A percentile compares a stretch with the other conserved stretches of the same genome.
Evolutionary conservation across 2,888 invertebrate genomes (phyloP).

Genomic region (Eulithis prunata): DNA sequence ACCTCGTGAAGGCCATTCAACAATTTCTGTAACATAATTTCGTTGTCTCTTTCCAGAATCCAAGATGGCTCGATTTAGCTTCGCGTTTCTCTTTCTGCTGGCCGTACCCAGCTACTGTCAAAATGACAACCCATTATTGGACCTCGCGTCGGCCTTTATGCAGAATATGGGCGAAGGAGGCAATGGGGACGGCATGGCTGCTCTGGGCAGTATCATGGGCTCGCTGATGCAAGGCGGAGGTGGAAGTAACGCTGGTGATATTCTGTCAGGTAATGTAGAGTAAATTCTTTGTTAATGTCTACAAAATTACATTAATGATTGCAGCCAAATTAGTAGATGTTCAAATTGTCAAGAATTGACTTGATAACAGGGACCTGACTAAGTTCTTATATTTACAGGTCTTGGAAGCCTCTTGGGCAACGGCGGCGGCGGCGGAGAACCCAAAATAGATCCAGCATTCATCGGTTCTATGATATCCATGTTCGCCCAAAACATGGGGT

Average conservation of each 20-base stretch:
- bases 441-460: constrained; percentile 84
- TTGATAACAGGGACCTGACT: neutral
- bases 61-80: constrained; percentile 59
- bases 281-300: no score
- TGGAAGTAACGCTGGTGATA: constrained; percentile 68
- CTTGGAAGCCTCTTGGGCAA: constrained; percentile 81
- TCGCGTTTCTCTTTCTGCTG: constrained; percentile 59
- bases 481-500: constrained; percentile 72
- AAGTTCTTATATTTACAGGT: constrained; percentile 56
- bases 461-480: constrained; percentile 76
- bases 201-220: constrained; percentile 87
- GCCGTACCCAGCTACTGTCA: constrained; percentile 56
- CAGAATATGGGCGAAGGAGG: constrained; percentile 83
- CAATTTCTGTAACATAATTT: neutral
- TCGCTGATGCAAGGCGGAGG: constrained; percentile 86
- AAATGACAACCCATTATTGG: constrained; percentile 85
- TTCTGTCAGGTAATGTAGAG: constrained; percentile 72
- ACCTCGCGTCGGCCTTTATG: constrained; percentile 88
- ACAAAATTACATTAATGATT: no score
- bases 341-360: no score
- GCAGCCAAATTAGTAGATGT: neutral
- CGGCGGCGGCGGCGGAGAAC: constrained; percentile 63
- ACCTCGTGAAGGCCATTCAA: no score
- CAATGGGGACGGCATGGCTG: constrained; percentile 75
- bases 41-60: constrained; percentile 29